phyloP scores from a whole-genome alignment of 2,113 vertebrate species.

The Pseudorasbora parva region DNA sequence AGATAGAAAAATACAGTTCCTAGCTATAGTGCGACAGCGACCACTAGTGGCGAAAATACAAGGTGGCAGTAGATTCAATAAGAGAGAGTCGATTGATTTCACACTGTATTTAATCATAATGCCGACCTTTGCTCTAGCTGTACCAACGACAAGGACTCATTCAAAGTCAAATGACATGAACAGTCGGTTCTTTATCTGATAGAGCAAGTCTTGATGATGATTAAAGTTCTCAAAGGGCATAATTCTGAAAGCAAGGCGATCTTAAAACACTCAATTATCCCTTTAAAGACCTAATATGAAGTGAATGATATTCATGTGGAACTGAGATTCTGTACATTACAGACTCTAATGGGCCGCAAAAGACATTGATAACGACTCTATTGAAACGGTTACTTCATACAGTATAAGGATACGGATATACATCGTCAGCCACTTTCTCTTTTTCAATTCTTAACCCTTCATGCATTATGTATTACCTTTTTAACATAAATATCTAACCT shows the following conservation, averaged over 20 bases:
- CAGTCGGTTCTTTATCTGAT: background rate
- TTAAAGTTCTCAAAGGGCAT: background rate
- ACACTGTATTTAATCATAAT: background rate
- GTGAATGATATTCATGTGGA: conserved; percentile 15
- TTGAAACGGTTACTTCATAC: conserved; percentile 10
- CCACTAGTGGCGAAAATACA: conserved; percentile 9
- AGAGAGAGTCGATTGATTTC: background rate
- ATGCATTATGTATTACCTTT: conserved; percentile 50
- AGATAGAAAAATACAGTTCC: conserved; percentile 16
- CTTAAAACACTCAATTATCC: conserved; percentile 10
- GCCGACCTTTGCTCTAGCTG: background rate
- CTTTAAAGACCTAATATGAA: conserved; percentile 14
- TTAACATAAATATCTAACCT: conserved; percentile 54
- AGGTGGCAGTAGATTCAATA: background rate
- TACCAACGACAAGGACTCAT: conserved; percentile 11
- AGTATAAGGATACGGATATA: background rate
- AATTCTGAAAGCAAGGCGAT: background rate
- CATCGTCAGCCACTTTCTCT: background rate
- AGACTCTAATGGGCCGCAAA: conserved; percentile 2
- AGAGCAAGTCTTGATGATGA: background rate
- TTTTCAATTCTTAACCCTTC: conserved; percentile 29
- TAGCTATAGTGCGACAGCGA: background rate
- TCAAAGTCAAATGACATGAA: conserved; percentile 4
- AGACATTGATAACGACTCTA: background rate
- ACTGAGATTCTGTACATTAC: conserved; percentile 2